Conservation (phyloP, 2,113 vertebrate genomes). For the Carassius carassius region DNA sequence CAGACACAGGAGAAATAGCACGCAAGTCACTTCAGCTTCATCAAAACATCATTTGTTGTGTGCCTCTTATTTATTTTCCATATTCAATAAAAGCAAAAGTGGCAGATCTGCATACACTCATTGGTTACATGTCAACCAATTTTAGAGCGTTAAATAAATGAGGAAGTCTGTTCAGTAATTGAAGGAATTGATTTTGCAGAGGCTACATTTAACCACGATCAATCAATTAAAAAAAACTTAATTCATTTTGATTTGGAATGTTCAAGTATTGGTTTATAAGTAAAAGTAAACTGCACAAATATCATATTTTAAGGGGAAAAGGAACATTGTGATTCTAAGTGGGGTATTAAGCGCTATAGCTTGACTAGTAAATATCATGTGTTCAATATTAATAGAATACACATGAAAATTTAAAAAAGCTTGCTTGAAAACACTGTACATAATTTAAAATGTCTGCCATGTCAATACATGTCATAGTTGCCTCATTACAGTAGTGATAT, state of each 20-base stretch:
- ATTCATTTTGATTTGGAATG: background rate
- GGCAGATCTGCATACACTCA: background rate
- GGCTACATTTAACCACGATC: constrained; percentile 8
- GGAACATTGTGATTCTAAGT: background rate
- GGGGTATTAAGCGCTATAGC: background rate
- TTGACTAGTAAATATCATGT: background rate
- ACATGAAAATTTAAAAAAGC: background rate
- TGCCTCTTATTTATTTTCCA: constrained; percentile 69
- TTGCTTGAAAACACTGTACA: background rate
- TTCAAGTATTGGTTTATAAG: background rate
- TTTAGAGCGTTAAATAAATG: background rate
- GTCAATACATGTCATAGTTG: background rate
- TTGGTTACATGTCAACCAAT: constrained; percentile 7
- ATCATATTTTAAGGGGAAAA: background rate
- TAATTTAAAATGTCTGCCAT: background rate
- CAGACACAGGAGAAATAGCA: constrained; percentile 26
- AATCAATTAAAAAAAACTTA: background rate
- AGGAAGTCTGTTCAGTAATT: constrained; percentile 5
- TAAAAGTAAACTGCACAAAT: background rate
- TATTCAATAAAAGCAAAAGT: constrained; percentile 53
- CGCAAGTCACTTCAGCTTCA: constrained; percentile 61
- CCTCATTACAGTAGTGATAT: background rate
- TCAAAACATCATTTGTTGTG: constrained; percentile 72
- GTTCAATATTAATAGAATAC: background rate
- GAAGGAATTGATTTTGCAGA: constrained; percentile 12